Evolutionary conservation across 1,140 invertebrate genomes (phyloP), one percentile per base, ranked within the genome.

Genomic region (Drosophila micromelanica): DNA sequence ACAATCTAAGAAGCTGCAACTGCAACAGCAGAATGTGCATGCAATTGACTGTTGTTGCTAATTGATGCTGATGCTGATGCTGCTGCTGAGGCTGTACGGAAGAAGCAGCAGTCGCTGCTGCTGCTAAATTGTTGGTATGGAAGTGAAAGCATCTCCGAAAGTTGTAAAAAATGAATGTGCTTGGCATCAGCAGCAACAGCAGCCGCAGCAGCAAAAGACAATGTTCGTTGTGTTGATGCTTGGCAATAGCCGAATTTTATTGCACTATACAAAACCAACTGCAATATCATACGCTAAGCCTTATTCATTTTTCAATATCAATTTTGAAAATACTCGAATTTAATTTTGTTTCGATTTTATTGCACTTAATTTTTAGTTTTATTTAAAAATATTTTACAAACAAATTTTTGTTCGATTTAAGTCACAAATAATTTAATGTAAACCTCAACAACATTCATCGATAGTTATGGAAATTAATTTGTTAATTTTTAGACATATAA

Each of bases 71-170:
- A 30, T 48, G n/a, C n/a, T n/a, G n/a, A n/a, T n/a, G n/a, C n/a
- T n/a, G n/a, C n/a, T n/a, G n/a, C n/a, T n/a, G n/a, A n/a, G n/a
- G n/a, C n/a, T n/a, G n/a, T n/a, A n/a, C n/a, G n/a, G n/a, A n/a
- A 64, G 17, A n/a, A 49, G 54, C 64, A 54, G 38, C 56, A 55
- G 38, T 63, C 52, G 62, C 54, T 23, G 51, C 75, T 38, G 68
- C 63, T 70, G 79, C 75, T 74, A 82, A 84, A 69, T 76, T 84
- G 76, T 70, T 82, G 76, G 76, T 68, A 76, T 78, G 72, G 80
- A 84, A 84, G 80, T 84, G 80, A 84, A 84, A 84, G 80, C 80
- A 84, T 79, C 80, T 84, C 80, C 76, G 80, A 84, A 84, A 84
- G 80, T 84, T 76, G 76, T 79, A 85, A 85, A 84, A 73, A 64